Percentiles rank a stretch among this genome's conserved stretches.
Conservation (phyloP, 2,888 invertebrate species). For the Drosophila nr. medialis region DNA sequence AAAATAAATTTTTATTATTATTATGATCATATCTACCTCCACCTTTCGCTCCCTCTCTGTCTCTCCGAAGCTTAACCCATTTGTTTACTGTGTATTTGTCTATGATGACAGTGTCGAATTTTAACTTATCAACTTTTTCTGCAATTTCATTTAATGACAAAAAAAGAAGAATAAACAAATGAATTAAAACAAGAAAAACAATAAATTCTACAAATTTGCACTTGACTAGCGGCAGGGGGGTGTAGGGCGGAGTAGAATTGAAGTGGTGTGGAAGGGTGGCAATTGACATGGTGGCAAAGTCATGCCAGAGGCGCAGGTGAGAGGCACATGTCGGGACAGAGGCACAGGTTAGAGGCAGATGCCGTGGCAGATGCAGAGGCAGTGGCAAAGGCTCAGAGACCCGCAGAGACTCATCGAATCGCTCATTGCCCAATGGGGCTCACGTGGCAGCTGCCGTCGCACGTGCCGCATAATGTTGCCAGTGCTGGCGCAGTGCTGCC, state of each 20-base stretch:
- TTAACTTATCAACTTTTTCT: conserved; percentile 72
- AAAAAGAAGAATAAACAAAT: conserved; percentile 26
- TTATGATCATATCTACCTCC: neutral
- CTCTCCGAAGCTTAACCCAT: neutral
- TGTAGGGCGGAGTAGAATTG: no score
- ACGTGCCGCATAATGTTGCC: conserved; percentile 73
- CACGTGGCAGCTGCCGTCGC: conserved; percentile 68
- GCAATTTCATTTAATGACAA: conserved; percentile 78
- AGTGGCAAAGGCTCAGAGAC: neutral
- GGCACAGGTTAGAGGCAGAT: conserved; percentile 3
- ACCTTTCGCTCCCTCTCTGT: neutral
- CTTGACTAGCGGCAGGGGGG: conserved; percentile 56
- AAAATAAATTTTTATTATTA: neutral
- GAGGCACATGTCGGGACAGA: neutral
- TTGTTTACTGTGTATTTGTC: conserved; percentile 9
- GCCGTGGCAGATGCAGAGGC: neutral
- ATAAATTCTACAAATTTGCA: conserved; percentile 83
- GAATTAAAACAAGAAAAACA: conserved; percentile 53
- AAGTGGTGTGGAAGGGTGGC: neutral
- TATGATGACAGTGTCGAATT: conserved; percentile 44
- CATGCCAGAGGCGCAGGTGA: conserved; percentile 39
- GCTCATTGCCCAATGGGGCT: conserved; percentile 42
- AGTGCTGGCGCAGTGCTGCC: conserved; percentile 22
- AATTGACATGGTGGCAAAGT: conserved; percentile 38
- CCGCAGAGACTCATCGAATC: conserved; percentile 36